Evolutionary conservation across 2,797 vertebrate species (phyloP), one percentile per base, ranked within the genome.

Genomic region (Enteromius treurensis): DNA sequence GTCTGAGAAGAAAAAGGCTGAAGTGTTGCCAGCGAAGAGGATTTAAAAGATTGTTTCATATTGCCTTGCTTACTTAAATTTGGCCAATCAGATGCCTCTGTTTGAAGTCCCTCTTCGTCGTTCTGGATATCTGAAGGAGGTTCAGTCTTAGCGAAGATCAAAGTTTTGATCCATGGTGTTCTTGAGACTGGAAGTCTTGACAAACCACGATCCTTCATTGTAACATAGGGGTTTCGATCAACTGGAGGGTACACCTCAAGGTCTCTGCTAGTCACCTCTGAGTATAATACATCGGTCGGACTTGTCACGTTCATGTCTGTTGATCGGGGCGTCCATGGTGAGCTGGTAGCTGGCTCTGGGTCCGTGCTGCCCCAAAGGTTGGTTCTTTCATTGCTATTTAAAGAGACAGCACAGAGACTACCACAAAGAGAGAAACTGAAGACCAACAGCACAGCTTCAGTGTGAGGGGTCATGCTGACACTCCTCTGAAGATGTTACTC

Each of bases 341-440:
- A 83, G 81, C 84, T 86, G 62, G 85, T 67, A 65, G 51, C 80
- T 23, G 81, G 65, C 10, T 79, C 74, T 68, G 64, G 55, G 71
- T 88, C 84, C 37, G 68, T 68, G 40, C 84, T 82, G 83, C 83
- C 85, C 76, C 53, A 73, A 45, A 89, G 83, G 73, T 70, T 34
- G 7, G 68, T 55, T 64, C 55, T 58, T 80, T 83, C 88, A 84
- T 89, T 84, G 82, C 76, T 85, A 29, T 79, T 83, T 58, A 87
- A 53, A 21, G 85, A 85, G 58, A 53, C 67, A 40, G 80, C 87
- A 64, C 71, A 70, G 78, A 86, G 81, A 21, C 71, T 84, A 19
- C 88, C 75, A 81, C 82, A 84, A 69, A 88, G 87, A 73, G 88
- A 89, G 65, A 93, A 74, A 85, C 86, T 88, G 45, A 93, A 85